A percentile compares a stretch with the other conserved stretches of the same genome.
phyloP scores from a whole-genome alignment of 2,888 invertebrate species.

The Actias luna region DNA sequence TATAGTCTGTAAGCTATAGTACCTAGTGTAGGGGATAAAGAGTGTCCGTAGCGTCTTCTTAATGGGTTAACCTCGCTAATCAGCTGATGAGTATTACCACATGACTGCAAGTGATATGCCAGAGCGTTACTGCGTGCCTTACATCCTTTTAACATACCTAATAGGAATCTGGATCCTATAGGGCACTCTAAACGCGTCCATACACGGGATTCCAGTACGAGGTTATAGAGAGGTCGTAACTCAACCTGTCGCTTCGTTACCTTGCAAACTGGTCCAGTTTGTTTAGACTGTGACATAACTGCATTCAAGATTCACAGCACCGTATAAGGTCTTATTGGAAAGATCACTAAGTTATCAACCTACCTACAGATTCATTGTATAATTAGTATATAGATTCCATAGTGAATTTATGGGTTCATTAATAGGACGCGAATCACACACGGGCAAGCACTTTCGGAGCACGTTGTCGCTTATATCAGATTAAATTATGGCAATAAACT shows the following conservation, averaged over 20 bases:
- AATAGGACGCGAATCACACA: too few relatives aligned
- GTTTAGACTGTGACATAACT: neutral
- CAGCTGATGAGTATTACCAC: too few relatives aligned
- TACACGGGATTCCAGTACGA: neutral
- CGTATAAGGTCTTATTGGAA: neutral
- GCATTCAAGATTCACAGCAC: neutral
- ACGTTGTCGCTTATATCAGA: too few relatives aligned
- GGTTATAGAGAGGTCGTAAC: neutral
- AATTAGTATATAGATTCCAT: neutral
- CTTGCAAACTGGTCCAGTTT: neutral
- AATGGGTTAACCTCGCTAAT: too few relatives aligned
- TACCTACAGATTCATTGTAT: neutral
- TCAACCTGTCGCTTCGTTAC: neutral
- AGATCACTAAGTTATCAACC: neutral
- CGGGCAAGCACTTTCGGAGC: too few relatives aligned
- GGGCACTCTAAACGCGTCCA: neutral
- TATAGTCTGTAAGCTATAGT: too few relatives aligned
- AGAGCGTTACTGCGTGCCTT: too few relatives aligned
- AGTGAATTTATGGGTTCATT: too few relatives aligned
- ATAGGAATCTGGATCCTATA: neutral
- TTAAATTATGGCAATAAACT: too few relatives aligned
- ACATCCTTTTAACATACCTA: neutral
- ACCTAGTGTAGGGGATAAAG: too few relatives aligned
- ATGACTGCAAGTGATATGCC: too few relatives aligned
- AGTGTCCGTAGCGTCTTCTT: too few relatives aligned